phyloP scores from a whole-genome alignment of 2,797 vertebrate genomes.

The Botia almorhae region DNA sequence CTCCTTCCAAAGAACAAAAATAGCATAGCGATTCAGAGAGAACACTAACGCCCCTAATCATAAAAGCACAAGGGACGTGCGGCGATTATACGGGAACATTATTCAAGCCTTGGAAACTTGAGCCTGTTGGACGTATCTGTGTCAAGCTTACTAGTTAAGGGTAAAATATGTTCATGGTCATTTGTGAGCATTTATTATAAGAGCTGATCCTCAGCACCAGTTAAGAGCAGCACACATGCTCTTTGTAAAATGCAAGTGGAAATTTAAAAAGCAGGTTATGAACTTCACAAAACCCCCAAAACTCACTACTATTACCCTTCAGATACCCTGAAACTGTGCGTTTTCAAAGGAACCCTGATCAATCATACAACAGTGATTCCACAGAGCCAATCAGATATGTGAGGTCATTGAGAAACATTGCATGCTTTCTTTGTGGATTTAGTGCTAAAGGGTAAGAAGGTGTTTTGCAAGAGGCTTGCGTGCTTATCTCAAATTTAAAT shows the following conservation, averaged over 20 bases:
- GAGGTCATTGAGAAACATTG: slow-evolving; percentile 1
- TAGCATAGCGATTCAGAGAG: slow-evolving; percentile 9
- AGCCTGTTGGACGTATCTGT: slow-evolving; percentile 39
- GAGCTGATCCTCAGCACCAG: neutral
- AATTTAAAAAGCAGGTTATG: neutral
- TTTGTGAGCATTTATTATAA: neutral
- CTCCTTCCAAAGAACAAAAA: slow-evolving; percentile 47
- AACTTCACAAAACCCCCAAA: neutral
- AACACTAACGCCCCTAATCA: slow-evolving; percentile 18
- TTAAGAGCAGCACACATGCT: neutral
- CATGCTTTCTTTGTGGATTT: neutral
- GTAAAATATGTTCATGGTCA: slow-evolving; percentile 12
- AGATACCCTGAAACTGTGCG: neutral
- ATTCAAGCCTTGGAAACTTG: slow-evolving; percentile 57
- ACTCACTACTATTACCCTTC: neutral
- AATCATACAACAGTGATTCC: neutral
- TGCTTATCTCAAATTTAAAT: slow-evolving; percentile 16
- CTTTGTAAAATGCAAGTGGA: neutral
- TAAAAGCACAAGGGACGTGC: slow-evolving; percentile 39
- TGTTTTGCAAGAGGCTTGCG: slow-evolving; percentile 19
- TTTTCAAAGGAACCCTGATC: neutral
- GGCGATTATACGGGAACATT: slow-evolving; percentile 26
- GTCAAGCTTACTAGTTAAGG: neutral
- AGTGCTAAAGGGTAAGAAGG: slow-evolving; percentile 12
- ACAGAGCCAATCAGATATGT: slow-evolving; percentile 28